These are phyloP conservation scores for Lydus trimaculatus DNA, from an alignment of 2,888 invertebrate species.

Conservation along the genomic window DNA sequence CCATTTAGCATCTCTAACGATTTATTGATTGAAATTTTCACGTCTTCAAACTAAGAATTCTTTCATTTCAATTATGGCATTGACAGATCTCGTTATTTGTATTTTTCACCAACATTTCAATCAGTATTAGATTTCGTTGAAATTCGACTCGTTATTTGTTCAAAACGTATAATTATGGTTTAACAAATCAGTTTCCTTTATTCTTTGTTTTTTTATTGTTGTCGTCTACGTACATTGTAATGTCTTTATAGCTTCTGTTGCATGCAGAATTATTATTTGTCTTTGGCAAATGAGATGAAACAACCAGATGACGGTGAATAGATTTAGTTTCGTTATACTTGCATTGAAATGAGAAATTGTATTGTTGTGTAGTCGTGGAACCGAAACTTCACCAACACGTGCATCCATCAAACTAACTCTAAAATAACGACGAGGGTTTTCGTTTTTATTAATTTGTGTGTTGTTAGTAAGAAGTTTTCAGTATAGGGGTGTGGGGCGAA, in stretches of 20 bases:
- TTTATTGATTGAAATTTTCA: neutral
- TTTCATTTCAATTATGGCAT: no score
- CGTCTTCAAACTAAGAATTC: neutral
- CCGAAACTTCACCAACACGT: constrained; percentile 1
- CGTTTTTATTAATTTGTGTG: neutral
- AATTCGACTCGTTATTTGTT: neutral
- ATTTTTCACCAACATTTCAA: neutral
- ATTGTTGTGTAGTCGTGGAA: neutral
- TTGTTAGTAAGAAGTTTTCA: neutral
- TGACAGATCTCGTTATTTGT: neutral
- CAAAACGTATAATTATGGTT: neutral
- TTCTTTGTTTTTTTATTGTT: neutral
- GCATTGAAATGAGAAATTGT: constrained; percentile 6
- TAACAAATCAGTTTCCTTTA: neutral
- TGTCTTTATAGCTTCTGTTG: neutral
- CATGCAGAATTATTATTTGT: neutral
- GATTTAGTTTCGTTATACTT: neutral
- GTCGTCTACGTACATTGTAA: neutral
- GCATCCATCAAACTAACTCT: neutral
- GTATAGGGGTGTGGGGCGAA: neutral
- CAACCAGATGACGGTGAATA: constrained; percentile 4
- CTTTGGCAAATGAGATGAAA: constrained; percentile 3
- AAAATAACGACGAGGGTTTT: neutral
- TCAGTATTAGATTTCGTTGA: neutral
- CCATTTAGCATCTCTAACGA: neutral